A percentile compares a stretch with the other conserved stretches of the same genome.
phyloP scores from a whole-genome alignment of 2,888 invertebrate species.

The Caenorhabditis doughertyi region DNA sequence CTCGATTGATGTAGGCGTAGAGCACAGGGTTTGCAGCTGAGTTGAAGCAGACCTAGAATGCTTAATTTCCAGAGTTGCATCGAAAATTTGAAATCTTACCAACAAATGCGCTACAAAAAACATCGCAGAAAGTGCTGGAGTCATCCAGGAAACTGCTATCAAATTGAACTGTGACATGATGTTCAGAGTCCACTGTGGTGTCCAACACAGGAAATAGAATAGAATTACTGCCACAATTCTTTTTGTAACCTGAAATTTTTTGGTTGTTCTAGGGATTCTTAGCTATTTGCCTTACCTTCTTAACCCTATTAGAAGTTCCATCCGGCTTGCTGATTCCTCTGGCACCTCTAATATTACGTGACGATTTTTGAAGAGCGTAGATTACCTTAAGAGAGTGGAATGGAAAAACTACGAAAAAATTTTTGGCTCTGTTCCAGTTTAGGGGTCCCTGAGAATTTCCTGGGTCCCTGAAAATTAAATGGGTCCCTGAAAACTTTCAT shows the following conservation, averaged over 20 bases:
- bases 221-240: slow-evolving; percentile 81
- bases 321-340: slow-evolving; percentile 54
- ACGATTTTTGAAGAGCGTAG: slow-evolving; percentile 68
- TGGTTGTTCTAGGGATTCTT: not conserved
- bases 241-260: slow-evolving; percentile 74
- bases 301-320: slow-evolving; percentile 63
- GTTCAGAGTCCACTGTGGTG: slow-evolving; percentile 81
- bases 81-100: slow-evolving; percentile 35
- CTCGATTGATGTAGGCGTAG: slow-evolving; percentile 82
- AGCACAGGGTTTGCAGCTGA: slow-evolving; percentile 82
- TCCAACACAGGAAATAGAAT: slow-evolving; percentile 82
- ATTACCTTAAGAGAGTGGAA: slow-evolving; percentile 73
- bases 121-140: slow-evolving; percentile 77
- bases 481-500: too few species aligned
- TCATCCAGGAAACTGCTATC: slow-evolving; percentile 77
- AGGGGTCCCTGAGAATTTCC: too few species aligned
- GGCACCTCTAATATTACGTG: slow-evolving; percentile 61
- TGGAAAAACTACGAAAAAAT: too few species aligned
- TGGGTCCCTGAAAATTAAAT: too few species aligned
- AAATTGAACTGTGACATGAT: slow-evolving; percentile 79
- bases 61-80: not conserved
- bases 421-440: not conserved
- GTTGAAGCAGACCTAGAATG: slow-evolving; percentile 80
- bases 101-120: slow-evolving; percentile 80
- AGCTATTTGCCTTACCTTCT: slow-evolving; percentile 42